Evolutionary conservation across 2,888 invertebrate genomes (phyloP).

Genomic region (Cryptophagus acutangulus): DNA sequence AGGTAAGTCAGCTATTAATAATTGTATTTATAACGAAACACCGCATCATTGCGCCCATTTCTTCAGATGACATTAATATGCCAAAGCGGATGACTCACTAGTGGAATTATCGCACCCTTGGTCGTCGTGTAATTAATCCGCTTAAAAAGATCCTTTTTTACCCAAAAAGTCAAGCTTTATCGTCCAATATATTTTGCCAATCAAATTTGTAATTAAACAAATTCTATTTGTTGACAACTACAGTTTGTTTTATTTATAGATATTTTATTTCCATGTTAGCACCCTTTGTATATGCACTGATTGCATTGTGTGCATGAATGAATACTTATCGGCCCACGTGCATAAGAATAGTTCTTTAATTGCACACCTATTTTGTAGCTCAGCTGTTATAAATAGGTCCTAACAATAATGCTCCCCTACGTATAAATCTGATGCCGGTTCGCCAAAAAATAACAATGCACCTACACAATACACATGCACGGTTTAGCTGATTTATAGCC

Average conservation of each 20-base stretch:
- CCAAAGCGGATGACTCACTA: conserved; percentile 35
- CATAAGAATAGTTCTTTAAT: conserved; percentile 36
- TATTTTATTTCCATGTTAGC: too few relatives aligned
- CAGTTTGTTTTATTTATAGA: too few relatives aligned
- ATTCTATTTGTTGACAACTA: too few relatives aligned
- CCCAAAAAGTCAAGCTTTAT: too few relatives aligned
- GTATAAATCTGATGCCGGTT: conserved; percentile 20
- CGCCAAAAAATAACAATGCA: conserved; percentile 37
- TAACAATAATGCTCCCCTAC: conserved; percentile 28
- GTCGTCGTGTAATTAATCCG: conserved; percentile 40
- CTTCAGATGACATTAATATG: conserved; percentile 37
- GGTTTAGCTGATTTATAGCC: too few relatives aligned
- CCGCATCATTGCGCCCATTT: conserved; percentile 41
- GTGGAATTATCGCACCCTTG: conserved; percentile 40
- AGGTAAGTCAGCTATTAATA: conserved; percentile 42
- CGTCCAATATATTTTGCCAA: too few relatives aligned
- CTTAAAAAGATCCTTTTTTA: too few relatives aligned
- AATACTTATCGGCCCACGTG: conserved; percentile 34
- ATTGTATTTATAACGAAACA: conserved; percentile 39
- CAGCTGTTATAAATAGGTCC: conserved; percentile 23
- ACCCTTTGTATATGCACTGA: too few relatives aligned
- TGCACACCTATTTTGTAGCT: conserved; percentile 35
- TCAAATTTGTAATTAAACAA: too few relatives aligned
- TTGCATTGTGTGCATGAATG: conserved; percentile 30
- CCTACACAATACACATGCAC: too few relatives aligned